Evolutionary conservation across 2,888 invertebrate species (phyloP).

Genomic region (Drosophila phalerata): DNA sequence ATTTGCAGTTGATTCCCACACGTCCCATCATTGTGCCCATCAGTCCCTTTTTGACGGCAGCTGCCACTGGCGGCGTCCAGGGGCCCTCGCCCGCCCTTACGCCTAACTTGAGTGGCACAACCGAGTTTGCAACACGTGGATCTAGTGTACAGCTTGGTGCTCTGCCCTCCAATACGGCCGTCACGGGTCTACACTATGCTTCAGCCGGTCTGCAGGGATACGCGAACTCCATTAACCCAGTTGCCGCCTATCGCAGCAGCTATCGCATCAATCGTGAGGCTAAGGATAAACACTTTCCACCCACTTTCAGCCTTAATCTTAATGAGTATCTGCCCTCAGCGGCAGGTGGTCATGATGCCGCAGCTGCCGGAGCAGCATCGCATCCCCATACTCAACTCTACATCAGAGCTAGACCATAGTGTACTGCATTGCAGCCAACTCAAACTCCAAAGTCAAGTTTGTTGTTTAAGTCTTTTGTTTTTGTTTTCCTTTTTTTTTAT

Average conservation of each 20-base stretch:
- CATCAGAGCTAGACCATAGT: slow-evolving; percentile 66
- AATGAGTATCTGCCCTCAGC: slow-evolving; percentile 83
- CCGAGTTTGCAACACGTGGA: slow-evolving; percentile 63
- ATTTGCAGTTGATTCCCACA: slow-evolving; percentile 84
- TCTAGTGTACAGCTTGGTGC: slow-evolving; percentile 58
- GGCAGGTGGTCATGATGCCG: slow-evolving; percentile 49
- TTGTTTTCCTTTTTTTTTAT: slow-evolving; percentile 1
- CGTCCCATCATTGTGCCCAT: slow-evolving; percentile 85
- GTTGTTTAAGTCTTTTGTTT: slow-evolving; percentile 45
- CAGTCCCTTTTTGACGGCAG: slow-evolving; percentile 73
- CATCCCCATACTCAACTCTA: slow-evolving; percentile 53
- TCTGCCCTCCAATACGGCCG: slow-evolving; percentile 48
- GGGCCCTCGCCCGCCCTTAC: slow-evolving; percentile 25
- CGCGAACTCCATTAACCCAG: slow-evolving; percentile 53
- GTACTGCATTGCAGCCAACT: not conserved
- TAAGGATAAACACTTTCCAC: slow-evolving; percentile 72
- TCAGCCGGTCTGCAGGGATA: slow-evolving; percentile 72
- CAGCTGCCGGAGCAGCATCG: slow-evolving; percentile 16
- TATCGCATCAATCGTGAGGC: slow-evolving; percentile 83
- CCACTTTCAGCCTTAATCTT: slow-evolving; percentile 78
- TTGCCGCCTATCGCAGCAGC: slow-evolving; percentile 68
- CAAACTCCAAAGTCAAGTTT: slow-evolving; percentile 31
- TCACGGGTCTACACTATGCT: slow-evolving; percentile 60
- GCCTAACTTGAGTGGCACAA: slow-evolving; percentile 25
- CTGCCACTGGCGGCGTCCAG: slow-evolving; percentile 13